Conservation (phyloP, 1,140 invertebrate genomes). For the Drosophila seguyi region DNA sequence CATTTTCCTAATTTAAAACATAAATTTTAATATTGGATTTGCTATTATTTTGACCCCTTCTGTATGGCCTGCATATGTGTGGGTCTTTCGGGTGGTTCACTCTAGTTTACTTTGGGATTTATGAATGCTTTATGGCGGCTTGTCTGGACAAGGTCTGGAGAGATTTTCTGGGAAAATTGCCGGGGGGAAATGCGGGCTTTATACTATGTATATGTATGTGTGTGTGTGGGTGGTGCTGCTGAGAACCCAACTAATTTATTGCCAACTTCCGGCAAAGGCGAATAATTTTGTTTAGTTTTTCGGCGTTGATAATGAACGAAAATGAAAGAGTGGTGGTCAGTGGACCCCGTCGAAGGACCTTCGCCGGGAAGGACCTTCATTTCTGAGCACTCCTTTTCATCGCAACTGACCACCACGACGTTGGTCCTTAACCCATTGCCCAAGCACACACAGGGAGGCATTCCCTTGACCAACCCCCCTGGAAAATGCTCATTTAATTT, state of each 20-base stretch:
- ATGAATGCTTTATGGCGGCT: slow-evolving; percentile 83
- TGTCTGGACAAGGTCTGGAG: slow-evolving; percentile 76
- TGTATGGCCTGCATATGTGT: slow-evolving; percentile 25
- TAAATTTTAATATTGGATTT: background rate
- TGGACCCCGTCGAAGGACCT: slow-evolving; percentile 14
- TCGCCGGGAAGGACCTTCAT: slow-evolving; percentile 46
- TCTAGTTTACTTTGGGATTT: slow-evolving; percentile 84
- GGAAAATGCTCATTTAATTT: slow-evolving; percentile 78
- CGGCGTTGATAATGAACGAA: slow-evolving; percentile 81
- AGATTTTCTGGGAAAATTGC: slow-evolving; percentile 15
- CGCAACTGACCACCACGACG: slow-evolving; percentile 53
- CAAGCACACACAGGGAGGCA: background rate
- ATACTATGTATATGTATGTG: background rate
- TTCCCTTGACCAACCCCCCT: slow-evolving; percentile 64
- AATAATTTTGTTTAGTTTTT: slow-evolving; percentile 83
- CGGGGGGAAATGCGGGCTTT: background rate
- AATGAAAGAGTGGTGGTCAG: slow-evolving; percentile 74
- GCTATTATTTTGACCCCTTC: background rate
- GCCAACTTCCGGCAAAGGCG: slow-evolving; percentile 79
- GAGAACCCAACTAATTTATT: slow-evolving; percentile 80
- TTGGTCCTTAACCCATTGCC: slow-evolving; percentile 53
- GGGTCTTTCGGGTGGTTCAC: slow-evolving; percentile 48
- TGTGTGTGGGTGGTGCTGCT: slow-evolving; percentile 24
- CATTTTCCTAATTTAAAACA: background rate
- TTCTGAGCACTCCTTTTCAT: slow-evolving; percentile 62